These are phyloP conservation scores for Alsophila aescularia DNA, from an alignment of 2,888 invertebrate genomes.

Conservation along the genomic window DNA sequence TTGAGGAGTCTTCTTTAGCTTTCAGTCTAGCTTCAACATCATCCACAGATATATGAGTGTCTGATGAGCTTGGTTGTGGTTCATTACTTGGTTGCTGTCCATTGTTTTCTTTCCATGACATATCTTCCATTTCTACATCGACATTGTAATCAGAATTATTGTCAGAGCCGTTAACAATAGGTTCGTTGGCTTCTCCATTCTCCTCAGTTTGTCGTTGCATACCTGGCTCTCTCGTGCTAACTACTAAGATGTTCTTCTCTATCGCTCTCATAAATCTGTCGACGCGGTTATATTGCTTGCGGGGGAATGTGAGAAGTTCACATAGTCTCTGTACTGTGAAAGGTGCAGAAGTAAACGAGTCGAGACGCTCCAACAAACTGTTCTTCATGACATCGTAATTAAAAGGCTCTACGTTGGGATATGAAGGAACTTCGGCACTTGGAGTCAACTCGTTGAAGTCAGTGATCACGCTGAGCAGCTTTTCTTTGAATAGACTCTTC, in stretches of 20 bases:
- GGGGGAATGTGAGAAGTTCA: conserved; percentile 95
- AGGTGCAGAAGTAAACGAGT: conserved; percentile 94
- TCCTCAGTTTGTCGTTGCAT: conserved; percentile 85
- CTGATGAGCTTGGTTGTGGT: conserved; percentile 75
- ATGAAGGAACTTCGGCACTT: conserved; percentile 91
- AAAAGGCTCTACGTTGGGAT: conserved; percentile 96
- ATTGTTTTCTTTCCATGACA: conserved; percentile 76
- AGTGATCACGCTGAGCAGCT: conserved; percentile 93
- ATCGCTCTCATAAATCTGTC: conserved; percentile 99
- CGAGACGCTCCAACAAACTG: conserved; percentile 91
- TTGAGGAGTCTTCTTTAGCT: conserved; percentile 72
- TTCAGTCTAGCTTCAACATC: conserved; percentile 74
- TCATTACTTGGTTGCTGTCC: conserved; percentile 59
- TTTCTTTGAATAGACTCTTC: conserved; percentile 94
- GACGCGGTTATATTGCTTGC: conserved; percentile 96
- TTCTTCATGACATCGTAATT: conserved; percentile 95
- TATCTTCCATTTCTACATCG: conserved; percentile 83
- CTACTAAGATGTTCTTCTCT: conserved; percentile 97
- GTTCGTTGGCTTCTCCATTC: conserved; percentile 87
- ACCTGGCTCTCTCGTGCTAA: conserved; percentile 89
- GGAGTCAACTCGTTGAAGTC: conserved; percentile 94
- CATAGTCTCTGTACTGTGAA: conserved; percentile 98
- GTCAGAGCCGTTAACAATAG: conserved; percentile 85
- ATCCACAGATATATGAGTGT: conserved; percentile 70
- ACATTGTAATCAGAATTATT: conserved; percentile 81